Evolutionary conservation across 2,113 vertebrate species (phyloP).

Genomic region (Saccopteryx bilineata): DNA sequence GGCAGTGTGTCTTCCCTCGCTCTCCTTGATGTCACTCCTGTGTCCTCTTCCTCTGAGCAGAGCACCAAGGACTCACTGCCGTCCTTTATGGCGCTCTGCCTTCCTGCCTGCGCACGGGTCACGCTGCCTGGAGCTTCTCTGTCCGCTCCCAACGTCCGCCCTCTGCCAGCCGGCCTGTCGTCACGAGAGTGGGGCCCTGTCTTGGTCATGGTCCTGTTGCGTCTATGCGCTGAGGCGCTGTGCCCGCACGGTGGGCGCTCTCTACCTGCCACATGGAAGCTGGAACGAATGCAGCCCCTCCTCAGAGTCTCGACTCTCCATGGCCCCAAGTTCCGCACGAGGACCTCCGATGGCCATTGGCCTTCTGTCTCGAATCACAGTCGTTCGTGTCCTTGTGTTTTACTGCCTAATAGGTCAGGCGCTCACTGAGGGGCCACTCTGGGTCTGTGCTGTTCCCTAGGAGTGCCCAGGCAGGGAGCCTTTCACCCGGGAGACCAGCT

Average conservation of each 20-base stretch:
- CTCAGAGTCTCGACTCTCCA: background rate
- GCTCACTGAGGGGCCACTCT: background rate
- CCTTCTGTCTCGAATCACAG: background rate
- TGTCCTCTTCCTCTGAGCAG: background rate
- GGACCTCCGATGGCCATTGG: background rate
- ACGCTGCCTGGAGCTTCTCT: background rate
- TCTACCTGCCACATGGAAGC: background rate
- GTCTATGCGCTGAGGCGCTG: background rate
- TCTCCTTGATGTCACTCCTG: too few relatives aligned
- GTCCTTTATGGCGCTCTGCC: background rate
- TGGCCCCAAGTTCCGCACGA: fast-evolving
- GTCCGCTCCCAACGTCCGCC: background rate
- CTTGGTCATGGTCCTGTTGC: too few relatives aligned
- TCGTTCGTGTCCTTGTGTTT: background rate
- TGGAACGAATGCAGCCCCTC: background rate
- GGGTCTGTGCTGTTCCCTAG: background rate
- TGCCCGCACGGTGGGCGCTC: too few relatives aligned
- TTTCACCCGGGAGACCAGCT: background rate
- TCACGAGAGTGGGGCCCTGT: background rate
- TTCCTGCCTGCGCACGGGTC: background rate
- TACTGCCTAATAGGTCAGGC: background rate
- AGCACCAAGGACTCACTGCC: too few relatives aligned
- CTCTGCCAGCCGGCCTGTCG: background rate
- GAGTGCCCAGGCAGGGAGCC: background rate
- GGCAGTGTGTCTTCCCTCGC: fast-evolving